Base-by-base conservation (phyloP, 2,113 vertebrate genomes). In the Platichthys stellatus region DNA sequence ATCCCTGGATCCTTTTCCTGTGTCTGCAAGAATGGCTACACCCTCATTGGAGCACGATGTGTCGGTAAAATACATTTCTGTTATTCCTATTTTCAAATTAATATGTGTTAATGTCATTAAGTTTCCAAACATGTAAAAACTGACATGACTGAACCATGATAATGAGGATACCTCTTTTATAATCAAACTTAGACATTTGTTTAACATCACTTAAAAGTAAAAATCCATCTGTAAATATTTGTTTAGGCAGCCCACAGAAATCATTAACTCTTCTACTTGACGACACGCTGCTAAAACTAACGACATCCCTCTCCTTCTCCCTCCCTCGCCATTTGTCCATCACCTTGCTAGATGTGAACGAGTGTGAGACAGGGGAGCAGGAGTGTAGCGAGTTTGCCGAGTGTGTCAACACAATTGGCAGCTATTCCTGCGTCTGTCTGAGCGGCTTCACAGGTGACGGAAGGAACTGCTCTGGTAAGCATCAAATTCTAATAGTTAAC, bases 381-480 rank as follows among this genome's bases (percentile, higher is more conserved):
- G 64, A 87, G 23, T 96, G 95, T 88, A 95, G 92, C 68, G 74
- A 89, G 10, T 94, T 95, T 40, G 93, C 95, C 14, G 49, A 80
- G 57, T 96, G 95, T 84, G 58, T 88, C 62, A 96, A 96, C 82
- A 93, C 88, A 43, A 17, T 89, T 0, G 95, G 95, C 47, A 92
- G 91, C 80, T 74, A 94, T 61, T 84, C 83, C 64, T 96, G 95
- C 66, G 63, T 64, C 80, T 96, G 95, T 85, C 88, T 94, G 28
- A 93, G 68, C 0, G 95, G 95, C 76, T 96, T 95, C 80, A 90
- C 72, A 3, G 95, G 95, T 15, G 89, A 95, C 15, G 95, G 95
- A 47, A 91, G 86, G 58, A 95, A 89, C 76, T 96, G 95, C 81
- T 91, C 93, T 63, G 95, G 95, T 96, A 86, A 89, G 93, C 72